These are phyloP conservation scores for Anarrhichthys ocellatus DNA, from an alignment of 2,113 vertebrate genomes.

Conservation along the genomic window DNA sequence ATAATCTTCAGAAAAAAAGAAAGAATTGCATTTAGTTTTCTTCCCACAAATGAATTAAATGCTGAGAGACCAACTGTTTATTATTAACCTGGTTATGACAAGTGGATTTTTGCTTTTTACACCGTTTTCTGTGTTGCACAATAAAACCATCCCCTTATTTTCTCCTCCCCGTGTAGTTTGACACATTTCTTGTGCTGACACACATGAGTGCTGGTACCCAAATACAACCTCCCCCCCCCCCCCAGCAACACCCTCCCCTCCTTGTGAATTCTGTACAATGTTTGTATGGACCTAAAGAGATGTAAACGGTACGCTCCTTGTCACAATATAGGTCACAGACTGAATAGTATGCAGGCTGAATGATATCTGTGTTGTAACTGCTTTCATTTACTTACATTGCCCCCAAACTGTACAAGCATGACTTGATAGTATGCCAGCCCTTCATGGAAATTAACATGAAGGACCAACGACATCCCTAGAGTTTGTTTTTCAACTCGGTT, in stretches of 20 bases:
- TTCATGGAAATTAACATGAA: constrained; percentile 36
- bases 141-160: neutral
- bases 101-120: neutral
- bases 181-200: neutral
- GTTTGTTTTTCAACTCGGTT: constrained; percentile 50
- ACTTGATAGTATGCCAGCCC: neutral
- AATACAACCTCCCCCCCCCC: no score
- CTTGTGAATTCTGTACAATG: neutral
- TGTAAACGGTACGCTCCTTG: neutral
- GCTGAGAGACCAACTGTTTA: no score
- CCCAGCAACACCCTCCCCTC: no score
- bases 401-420: neutral
- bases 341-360: neutral
- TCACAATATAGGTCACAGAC: neutral
- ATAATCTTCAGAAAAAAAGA: neutral
- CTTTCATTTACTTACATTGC: neutral
- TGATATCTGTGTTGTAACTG: neutral
- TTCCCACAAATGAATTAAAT: no score
- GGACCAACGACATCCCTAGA: neutral
- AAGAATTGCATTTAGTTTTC: neutral
- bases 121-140: neutral
- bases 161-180: neutral
- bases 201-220: neutral
- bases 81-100: no score
- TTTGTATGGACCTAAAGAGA: neutral